Base-by-base conservation (phyloP, 2,888 invertebrate genomes). In the Sphinx pinastri region DNA sequence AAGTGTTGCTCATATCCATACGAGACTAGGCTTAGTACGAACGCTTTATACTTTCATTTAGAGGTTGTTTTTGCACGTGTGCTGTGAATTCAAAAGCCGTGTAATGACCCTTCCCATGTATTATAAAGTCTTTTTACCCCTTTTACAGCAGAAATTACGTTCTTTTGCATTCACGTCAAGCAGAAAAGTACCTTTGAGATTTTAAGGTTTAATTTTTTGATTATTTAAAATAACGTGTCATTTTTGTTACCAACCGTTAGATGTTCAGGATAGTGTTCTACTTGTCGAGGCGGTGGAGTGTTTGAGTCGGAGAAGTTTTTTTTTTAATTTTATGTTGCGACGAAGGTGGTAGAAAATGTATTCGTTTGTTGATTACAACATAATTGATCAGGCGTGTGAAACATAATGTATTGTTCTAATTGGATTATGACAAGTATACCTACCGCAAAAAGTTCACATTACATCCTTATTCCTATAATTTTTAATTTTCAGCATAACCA, bases 61-160 rank as follows among this genome's bases (percentile, higher is more conserved):
- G 79, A 85, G 81, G 84, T 87, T 86, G 82, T 88, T 87, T 88
- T 85, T 87, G 84, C 86, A 88, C 89, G 87, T 86, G 80, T 89
- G 88, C 88, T 84, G 88, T 83, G 86, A 87, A 86, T 82, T 89
- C 88, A 91, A 91, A 83, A 85, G 79, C 84, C 90, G 88, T 90
- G 85, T 89, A 89, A 91, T 88, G 90, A 87, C 88, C 87, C 89
- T 89, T 87, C 58, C 80, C 84, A 83, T 84, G 84, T 87, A 88
- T 90, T 89, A 90, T 88, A 89, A 88, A 91, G 86, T 84, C 86
- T 89, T 90, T 88, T 87, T 83, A 85, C 81, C 84, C 83, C 83
- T 87, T 90, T 88, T 83, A 84, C 81, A 79, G 81, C 83, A 79
- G 83, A 87, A 89, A 87, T 89, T 88, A 86, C 85, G 86, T 88